These are phyloP conservation scores for Halcyon malimbica DNA, from an alignment of 2,113 vertebrate species.

Conservation along the genomic window DNA sequence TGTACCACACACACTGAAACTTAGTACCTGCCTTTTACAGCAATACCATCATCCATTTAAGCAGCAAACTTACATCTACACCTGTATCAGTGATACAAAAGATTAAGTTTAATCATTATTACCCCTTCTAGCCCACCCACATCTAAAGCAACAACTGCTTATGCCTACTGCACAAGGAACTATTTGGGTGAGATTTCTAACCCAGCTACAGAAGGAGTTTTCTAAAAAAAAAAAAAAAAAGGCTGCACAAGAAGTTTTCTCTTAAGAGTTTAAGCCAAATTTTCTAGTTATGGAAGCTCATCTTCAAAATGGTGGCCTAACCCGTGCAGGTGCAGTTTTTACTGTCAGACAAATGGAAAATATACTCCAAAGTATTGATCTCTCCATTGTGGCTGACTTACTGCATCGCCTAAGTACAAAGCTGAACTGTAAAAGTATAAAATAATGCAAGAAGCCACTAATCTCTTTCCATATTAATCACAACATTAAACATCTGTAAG, in stretches of 20 bases:
- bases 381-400: background rate
- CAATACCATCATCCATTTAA: background rate
- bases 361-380: background rate
- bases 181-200: background rate
- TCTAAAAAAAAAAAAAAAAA: background rate
- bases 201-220: background rate
- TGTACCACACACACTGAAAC: background rate
- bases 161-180: background rate
- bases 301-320: background rate
- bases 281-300: background rate
- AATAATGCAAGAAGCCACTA: background rate
- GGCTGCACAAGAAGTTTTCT: background rate
- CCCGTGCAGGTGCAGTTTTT: background rate
- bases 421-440: background rate
- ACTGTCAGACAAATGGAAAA: background rate
- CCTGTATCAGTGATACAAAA: background rate
- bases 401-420: background rate
- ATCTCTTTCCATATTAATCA: background rate
- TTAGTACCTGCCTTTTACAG: background rate
- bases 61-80: background rate
- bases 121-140: background rate
- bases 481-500: background rate
- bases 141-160: background rate
- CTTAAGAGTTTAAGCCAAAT: background rate
- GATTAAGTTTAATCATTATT: conserved; percentile 38